These are phyloP conservation scores for Megastigmus dorsalis DNA, from an alignment of 2,888 invertebrate species.

Conservation along the genomic window DNA sequence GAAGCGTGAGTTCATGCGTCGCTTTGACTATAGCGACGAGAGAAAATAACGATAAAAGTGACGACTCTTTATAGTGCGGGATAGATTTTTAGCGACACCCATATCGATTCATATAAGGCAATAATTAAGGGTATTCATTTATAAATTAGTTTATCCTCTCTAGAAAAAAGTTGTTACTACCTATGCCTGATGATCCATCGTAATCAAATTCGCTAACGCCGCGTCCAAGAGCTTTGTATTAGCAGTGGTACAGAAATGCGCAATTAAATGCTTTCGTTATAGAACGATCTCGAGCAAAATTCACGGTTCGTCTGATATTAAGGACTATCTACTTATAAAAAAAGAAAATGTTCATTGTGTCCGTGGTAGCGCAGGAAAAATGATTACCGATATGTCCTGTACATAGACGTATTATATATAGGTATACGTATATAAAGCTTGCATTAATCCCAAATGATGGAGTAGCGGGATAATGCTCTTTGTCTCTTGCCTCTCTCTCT, in stretches of 20 bases:
- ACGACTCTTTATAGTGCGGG: neutral
- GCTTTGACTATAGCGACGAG: no score
- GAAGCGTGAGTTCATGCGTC: no score
- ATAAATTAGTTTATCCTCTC: no score
- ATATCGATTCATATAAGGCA: no score
- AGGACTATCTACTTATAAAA: neutral
- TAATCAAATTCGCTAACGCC: no score
- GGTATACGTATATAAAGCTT: neutral
- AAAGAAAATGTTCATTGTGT: neutral
- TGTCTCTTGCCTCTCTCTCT: neutral
- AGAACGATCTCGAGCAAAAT: conserved; percentile 10
- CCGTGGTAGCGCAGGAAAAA: neutral
- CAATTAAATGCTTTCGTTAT: no score
- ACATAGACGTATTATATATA: neutral
- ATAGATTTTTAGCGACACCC: no score
- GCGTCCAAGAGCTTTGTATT: no score
- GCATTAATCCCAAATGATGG: conserved; percentile 17
- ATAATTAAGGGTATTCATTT: no score
- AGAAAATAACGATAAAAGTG: neutral
- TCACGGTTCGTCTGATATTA: conserved; percentile 1
- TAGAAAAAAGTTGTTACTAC: no score
- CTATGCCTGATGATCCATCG: no score
- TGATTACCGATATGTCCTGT: neutral
- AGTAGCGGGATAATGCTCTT: neutral
- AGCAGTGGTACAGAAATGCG: no score